Evolutionary conservation across 64 coral and sea anemone species (phyloP).

Genomic region (Trachythela sp.): DNA sequence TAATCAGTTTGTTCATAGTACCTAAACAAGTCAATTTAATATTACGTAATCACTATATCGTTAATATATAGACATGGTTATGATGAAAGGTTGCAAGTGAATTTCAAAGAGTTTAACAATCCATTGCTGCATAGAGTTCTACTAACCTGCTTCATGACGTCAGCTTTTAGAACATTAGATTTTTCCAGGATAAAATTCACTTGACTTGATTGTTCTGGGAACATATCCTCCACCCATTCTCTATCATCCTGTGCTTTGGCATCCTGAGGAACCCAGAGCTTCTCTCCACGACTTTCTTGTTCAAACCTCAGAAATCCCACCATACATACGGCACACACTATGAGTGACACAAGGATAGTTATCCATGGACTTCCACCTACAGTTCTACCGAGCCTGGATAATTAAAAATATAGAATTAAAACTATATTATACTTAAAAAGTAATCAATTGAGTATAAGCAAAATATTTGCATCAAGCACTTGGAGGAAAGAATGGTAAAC

Average conservation of each 20-base stretch:
- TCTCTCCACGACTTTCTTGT: conserved; percentile 58
- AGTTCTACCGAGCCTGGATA: conserved; percentile 47
- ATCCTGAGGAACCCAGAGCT: conserved; percentile 63
- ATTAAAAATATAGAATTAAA: background rate
- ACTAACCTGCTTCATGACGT: conserved; percentile 52
- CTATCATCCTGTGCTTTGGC: conserved; percentile 49
- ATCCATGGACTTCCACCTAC: conserved; percentile 75
- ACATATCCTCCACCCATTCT: conserved; percentile 56
- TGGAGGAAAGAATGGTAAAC: no score
- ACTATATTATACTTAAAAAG: no score
- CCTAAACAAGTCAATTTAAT: no score
- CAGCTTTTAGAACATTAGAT: conserved; percentile 49
- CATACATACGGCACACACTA: conserved; percentile 46
- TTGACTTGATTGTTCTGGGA: conserved; percentile 48
- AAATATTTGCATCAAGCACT: no score
- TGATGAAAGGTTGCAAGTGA: no score
- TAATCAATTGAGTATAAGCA: no score
- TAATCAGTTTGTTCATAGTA: no score
- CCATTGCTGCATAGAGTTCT: background rate
- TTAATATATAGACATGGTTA: no score
- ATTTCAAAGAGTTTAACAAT: no score
- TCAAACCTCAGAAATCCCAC: conserved; percentile 59
- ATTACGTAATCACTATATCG: no score
- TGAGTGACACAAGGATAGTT: conserved; percentile 47
- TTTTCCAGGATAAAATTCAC: conserved; percentile 30